Conservation (phyloP, 2,113 vertebrate genomes). For the Spea multiplicata region DNA sequence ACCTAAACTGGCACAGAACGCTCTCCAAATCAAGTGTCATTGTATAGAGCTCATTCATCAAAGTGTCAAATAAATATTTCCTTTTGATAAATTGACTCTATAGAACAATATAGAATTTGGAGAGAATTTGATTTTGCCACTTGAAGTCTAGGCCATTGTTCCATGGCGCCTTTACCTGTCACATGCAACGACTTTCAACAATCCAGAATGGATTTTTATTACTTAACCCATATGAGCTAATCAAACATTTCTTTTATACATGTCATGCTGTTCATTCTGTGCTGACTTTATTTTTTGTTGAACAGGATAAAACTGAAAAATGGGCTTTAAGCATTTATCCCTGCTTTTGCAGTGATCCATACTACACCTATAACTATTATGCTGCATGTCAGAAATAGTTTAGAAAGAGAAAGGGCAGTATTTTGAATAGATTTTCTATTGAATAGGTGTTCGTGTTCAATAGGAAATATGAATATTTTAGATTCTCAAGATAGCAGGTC, state of each 20-base stretch:
- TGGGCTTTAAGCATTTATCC: too few species aligned
- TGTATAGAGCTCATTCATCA: neutral
- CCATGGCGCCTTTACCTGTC: neutral
- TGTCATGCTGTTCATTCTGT: neutral
- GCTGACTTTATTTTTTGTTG: neutral
- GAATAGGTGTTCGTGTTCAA: too few species aligned
- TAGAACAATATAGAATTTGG: neutral
- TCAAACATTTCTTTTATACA: neutral
- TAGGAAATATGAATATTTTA: too few species aligned
- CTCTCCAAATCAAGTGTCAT: neutral
- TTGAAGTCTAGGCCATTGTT: constrained; percentile 1
- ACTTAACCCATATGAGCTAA: neutral
- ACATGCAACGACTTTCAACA: neutral
- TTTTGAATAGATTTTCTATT: too few species aligned
- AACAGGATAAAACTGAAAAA: neutral
- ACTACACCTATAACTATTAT: too few species aligned
- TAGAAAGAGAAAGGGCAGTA: too few species aligned
- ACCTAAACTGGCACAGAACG: neutral
- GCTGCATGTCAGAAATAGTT: too few species aligned
- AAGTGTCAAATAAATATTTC: neutral
- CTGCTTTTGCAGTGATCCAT: too few species aligned
- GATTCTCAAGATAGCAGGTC: too few species aligned
- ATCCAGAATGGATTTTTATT: neutral
- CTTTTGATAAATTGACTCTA: neutral
- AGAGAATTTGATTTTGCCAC: neutral